A percentile compares a stretch with the other conserved stretches of the same genome.
phyloP scores from a whole-genome alignment of 2,113 vertebrate genomes.

The Cyprinus carpio region DNA sequence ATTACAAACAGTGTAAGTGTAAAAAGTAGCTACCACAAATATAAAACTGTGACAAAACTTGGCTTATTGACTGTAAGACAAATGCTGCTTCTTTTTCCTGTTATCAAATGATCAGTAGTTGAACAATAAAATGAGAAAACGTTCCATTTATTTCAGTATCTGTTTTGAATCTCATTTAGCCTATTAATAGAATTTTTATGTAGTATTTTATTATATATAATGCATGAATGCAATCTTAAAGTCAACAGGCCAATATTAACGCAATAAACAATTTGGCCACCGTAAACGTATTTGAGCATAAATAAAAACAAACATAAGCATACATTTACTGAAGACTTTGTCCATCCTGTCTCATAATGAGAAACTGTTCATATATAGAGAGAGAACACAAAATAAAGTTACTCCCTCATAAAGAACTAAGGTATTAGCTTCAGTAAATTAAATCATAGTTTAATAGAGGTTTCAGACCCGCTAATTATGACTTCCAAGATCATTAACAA shows the following conservation, averaged over 20 bases:
- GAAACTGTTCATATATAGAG: background rate
- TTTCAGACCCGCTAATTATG: slow-evolving; percentile 66
- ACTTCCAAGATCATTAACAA: slow-evolving; percentile 68
- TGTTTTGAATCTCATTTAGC: background rate
- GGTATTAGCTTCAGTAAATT: slow-evolving; percentile 57
- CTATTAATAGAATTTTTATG: background rate
- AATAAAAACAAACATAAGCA: background rate
- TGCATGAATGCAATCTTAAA: too few species aligned
- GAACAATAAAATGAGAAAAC: background rate
- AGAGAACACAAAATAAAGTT: slow-evolving; percentile 32
- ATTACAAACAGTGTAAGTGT: background rate
- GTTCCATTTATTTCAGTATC: background rate
- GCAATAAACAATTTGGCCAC: background rate
- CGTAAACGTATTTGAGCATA: background rate
- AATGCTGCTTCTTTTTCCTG: background rate
- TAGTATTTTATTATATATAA: too few species aligned
- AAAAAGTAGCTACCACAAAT: background rate
- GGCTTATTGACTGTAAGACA: background rate
- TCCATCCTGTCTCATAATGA: background rate
- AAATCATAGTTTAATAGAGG: slow-evolving; percentile 69
- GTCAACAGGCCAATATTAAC: too few species aligned
- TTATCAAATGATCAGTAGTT: background rate
- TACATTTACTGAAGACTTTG: background rate
- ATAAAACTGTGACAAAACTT: background rate
- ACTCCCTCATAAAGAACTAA: slow-evolving; percentile 48